Evolutionary conservation across 2,797 vertebrate species (phyloP).

Genomic region (Lagocephalus sceleratus): DNA sequence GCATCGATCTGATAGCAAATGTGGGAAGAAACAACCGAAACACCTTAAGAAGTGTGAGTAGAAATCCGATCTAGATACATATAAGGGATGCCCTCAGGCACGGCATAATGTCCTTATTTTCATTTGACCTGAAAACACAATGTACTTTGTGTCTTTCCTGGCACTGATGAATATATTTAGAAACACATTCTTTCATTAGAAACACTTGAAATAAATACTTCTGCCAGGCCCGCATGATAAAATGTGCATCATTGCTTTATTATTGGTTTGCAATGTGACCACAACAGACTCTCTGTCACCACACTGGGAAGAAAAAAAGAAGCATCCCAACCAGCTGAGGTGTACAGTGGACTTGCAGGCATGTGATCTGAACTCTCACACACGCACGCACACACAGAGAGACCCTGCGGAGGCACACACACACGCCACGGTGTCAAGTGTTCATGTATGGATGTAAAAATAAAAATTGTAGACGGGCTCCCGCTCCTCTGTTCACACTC

Average conservation of each 20-base stretch:
- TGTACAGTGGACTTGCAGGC: conserved; percentile 28
- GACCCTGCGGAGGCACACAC: neutral
- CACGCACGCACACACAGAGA: conserved; percentile 20
- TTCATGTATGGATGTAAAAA: conserved; percentile 54
- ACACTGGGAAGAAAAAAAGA: conserved; percentile 26
- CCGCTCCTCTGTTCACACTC: conserved; percentile 18
- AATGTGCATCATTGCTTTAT: conserved; percentile 43
- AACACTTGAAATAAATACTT: conserved; percentile 19
- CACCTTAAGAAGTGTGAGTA: neutral
- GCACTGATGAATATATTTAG: neutral
- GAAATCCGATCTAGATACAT: neutral
- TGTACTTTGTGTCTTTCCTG: neutral
- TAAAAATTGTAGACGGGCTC: conserved; percentile 46
- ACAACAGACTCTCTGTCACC: conserved; percentile 58
- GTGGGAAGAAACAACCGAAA: no score
- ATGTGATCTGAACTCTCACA: conserved; percentile 33
- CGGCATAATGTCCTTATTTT: neutral
- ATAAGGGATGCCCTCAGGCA: neutral
- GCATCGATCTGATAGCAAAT: no score
- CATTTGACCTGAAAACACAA: no score
- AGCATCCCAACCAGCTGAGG: conserved; percentile 44
- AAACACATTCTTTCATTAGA: conserved; percentile 8
- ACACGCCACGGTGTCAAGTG: conserved; percentile 20
- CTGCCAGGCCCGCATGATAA: conserved; percentile 13
- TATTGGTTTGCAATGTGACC: conserved; percentile 45